Percentiles rank a stretch among this genome's conserved stretches.
Conservation (phyloP, 2,113 vertebrate species). For the Percopsis transmontana region DNA sequence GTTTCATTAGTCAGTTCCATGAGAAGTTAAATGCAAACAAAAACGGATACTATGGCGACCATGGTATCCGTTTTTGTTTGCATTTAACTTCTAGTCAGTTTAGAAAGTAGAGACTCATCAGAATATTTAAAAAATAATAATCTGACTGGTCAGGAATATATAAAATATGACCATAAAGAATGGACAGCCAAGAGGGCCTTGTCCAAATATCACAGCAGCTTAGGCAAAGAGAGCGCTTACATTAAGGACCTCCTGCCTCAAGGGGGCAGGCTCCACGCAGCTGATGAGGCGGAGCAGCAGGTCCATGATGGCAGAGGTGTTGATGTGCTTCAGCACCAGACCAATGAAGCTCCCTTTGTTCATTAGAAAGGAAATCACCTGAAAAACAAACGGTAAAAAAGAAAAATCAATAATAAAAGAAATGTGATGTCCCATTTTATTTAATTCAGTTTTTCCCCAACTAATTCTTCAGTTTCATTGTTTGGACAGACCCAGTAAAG, state of each 20-base stretch:
- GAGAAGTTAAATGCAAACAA: no score
- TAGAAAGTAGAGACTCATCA: no score
- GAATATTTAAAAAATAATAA: no score
- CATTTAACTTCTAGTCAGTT: no score
- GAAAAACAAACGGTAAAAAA: neutral
- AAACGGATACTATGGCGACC: neutral
- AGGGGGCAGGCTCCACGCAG: slow-evolving; percentile 89
- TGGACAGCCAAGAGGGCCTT: neutral
- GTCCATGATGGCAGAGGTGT: slow-evolving; percentile 97
- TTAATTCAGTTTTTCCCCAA: no score
- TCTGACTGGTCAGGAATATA: no score
- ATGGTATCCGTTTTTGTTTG: no score
- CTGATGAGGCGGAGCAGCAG: slow-evolving; percentile 92
- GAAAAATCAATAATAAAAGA: no score
- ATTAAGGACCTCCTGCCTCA: slow-evolving; percentile 91
- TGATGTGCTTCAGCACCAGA: slow-evolving; percentile 92
- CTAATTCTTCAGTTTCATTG: no score
- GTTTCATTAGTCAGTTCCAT: neutral
- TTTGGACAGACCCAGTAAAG: no score
- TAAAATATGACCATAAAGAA: no score
- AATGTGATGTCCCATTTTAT: no score
- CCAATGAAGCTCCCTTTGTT: slow-evolving; percentile 89
- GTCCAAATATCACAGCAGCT: neutral
- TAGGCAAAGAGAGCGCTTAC: slow-evolving; percentile 71
- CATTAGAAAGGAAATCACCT: slow-evolving; percentile 92